Conservation (phyloP, 2,113 vertebrate species). For the Eira barbara region DNA sequence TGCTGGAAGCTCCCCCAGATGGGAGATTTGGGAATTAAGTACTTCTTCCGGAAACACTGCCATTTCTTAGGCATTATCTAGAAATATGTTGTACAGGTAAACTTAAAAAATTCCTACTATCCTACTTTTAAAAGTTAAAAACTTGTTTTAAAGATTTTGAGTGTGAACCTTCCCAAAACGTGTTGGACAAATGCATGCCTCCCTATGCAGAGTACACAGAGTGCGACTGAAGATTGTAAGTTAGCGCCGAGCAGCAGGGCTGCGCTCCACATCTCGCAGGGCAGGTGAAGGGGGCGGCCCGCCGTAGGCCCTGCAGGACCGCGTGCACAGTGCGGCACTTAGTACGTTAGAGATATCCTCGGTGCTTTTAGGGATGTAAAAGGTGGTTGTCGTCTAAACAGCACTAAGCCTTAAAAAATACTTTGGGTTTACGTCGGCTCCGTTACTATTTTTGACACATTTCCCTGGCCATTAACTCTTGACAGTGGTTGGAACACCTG, state of each 20-base stretch:
- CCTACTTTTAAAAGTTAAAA: background rate
- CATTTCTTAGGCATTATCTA: background rate
- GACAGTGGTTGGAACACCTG: background rate
- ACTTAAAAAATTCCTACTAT: background rate
- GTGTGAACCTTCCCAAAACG: background rate
- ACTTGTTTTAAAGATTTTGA: background rate
- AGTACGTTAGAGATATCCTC: background rate
- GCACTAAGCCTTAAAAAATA: background rate
- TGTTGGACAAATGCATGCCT: background rate
- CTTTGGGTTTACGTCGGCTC: background rate
- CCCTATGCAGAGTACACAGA: background rate
- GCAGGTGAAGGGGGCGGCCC: background rate
- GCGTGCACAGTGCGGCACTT: too few species aligned
- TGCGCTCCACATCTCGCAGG: background rate
- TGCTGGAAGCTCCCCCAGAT: background rate
- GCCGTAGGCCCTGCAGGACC: too few species aligned
- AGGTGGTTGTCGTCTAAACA: background rate
- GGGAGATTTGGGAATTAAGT: background rate
- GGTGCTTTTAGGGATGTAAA: background rate
- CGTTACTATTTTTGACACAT: background rate
- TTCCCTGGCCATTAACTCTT: background rate
- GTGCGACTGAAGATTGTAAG: background rate
- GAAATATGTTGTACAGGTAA: background rate
- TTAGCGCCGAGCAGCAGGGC: background rate
- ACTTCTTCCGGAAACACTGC: background rate